Conservation (phyloP, 1,140 invertebrate genomes). For the Apis mellifera region DNA sequence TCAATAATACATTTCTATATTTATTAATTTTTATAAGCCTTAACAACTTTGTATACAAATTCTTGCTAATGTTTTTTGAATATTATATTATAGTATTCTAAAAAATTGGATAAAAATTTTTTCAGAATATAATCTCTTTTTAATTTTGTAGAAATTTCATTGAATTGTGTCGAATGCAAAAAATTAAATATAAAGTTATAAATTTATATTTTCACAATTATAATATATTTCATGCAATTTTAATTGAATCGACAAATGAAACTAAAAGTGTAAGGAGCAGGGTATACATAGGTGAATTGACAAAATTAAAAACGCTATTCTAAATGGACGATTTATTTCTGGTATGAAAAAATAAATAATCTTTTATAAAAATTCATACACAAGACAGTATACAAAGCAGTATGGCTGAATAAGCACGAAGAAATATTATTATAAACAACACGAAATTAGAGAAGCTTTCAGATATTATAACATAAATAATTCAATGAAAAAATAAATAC, state of each 20-base stretch:
- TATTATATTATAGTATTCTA: not conserved
- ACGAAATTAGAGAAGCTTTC: conserved; percentile 25
- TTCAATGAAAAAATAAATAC: conserved; percentile 43
- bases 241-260: conserved; percentile 28
- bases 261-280: conserved; percentile 35
- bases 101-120: not conserved
- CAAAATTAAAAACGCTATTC: conserved; percentile 47
- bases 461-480: conserved; percentile 51
- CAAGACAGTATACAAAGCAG: conserved; percentile 52
- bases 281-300: conserved; percentile 48
- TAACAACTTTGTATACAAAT: conserved; percentile 18
- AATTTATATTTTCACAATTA: conserved; percentile 19
- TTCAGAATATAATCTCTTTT: not conserved
- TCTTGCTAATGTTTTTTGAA: not conserved
- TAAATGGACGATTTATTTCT: conserved; percentile 66
- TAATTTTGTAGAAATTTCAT: not conserved
- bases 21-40: not conserved
- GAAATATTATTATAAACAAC: conserved; percentile 49
- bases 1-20: not conserved
- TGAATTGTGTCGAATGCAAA: no score
- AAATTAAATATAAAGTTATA: not conserved
- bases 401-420: conserved; percentile 37
- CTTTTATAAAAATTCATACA: conserved; percentile 52
- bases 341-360: conserved; percentile 64
- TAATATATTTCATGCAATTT: conserved; percentile 35